phyloP scores from a whole-genome alignment of 2,888 invertebrate species.

The Lepidocyrtoides sp. region DNA sequence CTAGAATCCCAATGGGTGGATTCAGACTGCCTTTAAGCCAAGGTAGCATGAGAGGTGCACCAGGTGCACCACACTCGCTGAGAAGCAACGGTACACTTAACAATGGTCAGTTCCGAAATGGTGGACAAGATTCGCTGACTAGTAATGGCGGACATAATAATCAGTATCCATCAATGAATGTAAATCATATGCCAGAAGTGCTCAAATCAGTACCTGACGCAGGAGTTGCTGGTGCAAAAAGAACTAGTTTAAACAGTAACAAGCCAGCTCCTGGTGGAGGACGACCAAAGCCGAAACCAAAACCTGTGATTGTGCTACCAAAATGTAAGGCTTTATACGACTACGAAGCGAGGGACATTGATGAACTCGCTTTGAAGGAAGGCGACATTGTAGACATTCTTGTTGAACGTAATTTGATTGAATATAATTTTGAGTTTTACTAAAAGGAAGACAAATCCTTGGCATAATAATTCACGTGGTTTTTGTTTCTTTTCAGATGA shows the following conservation, averaged over 20 bases:
- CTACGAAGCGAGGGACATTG: slow-evolving; percentile 90
- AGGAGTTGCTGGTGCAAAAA: slow-evolving; percentile 87
- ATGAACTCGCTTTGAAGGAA: slow-evolving; percentile 89
- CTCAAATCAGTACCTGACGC: slow-evolving; percentile 86
- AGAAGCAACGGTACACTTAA: slow-evolving; percentile 29
- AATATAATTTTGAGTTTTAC: no score
- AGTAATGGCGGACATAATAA: slow-evolving; percentile 60
- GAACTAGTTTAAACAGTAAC: slow-evolving; percentile 73
- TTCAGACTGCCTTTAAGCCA: slow-evolving; percentile 86
- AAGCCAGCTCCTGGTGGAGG: slow-evolving; percentile 86
- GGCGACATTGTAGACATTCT: slow-evolving; percentile 89
- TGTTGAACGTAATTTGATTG: slow-evolving; percentile 88
- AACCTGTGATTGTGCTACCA: slow-evolving; percentile 87
- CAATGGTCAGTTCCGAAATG: not conserved
- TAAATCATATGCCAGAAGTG: slow-evolving; percentile 86
- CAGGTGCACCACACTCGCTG: slow-evolving; percentile 6
- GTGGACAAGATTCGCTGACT: slow-evolving; percentile 20
- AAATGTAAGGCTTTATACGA: slow-evolving; percentile 89
- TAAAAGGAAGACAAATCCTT: no score
- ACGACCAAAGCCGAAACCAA: slow-evolving; percentile 87
- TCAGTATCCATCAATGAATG: slow-evolving; percentile 78
- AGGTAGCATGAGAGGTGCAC: slow-evolving; percentile 49
- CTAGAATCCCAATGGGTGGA: slow-evolving; percentile 86
- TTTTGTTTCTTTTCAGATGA: slow-evolving; percentile 88
- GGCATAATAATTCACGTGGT: no score